Evolutionary conservation across 2,888 invertebrate genomes (phyloP), one percentile per base, ranked within the genome.

Genomic region (Apodemia zela): DNA sequence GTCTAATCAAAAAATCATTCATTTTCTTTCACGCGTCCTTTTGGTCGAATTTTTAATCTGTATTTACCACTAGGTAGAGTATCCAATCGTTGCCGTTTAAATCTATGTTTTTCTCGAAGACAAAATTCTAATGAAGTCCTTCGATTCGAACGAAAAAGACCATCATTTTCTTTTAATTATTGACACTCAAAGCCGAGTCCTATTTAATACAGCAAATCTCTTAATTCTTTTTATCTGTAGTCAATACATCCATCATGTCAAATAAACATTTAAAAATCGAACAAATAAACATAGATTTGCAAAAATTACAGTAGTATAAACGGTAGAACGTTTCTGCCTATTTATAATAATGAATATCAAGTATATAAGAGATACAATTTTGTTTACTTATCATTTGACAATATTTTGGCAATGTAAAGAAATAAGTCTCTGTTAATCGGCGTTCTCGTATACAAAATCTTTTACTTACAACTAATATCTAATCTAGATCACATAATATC

Each of bases 401-500:
- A 15, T 38, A 45, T n/a, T 54, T 54, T 54, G 54, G 54, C 54
- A 54, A 54, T 25, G 4, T 54, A 25, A 25, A 54, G 15, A 54
- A 15, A 25, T 13, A 6, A n/a, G n/a, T 45, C 7, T 45, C 6
- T 45, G 45, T n/a, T 45, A 2, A 45, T 45, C 6, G 45, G n/a
- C n/a, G n/a, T n/a, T 45, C n/a, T n/a, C n/a, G n/a, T 45, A 61
- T 13, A 61, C 6, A 51, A 51, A 42, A 61, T 10, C 47, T 42
- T 65, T 59, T 60, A 21, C 61, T 60, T 68, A 67, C 38, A 63
- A 29, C 33, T 63, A 67, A 61, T 42, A 29, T 21, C 13, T 68
- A 68, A 18, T 17, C 82, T 86, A 88, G 70, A 88, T 88, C 87
- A 88, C 87, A 87, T 77, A 76, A 75, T 77, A 82, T 80, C 75